Evolutionary conservation across 2,797 vertebrate genomes (phyloP).

Genomic region (Todus mexicanus): DNA sequence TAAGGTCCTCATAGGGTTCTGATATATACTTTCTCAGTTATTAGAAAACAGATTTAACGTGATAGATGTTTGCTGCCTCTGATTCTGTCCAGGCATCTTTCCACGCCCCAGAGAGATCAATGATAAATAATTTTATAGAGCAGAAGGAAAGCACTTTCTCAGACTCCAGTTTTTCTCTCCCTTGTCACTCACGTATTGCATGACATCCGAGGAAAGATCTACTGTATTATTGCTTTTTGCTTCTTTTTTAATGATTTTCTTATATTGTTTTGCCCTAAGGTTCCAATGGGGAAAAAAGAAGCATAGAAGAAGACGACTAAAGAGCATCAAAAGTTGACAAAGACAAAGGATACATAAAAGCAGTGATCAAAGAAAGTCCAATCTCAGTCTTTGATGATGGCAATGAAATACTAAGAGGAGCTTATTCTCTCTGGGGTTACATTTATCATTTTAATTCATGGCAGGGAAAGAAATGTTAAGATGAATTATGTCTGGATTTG

Average conservation of each 20-base stretch:
- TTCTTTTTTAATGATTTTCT: neutral
- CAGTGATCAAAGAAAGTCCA: neutral
- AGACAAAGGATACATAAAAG: neutral
- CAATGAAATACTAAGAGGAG: neutral
- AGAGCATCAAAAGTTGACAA: neutral
- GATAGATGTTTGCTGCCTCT: neutral
- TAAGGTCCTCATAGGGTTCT: neutral
- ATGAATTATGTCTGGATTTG: neutral
- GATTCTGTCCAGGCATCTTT: neutral
- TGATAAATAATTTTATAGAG: neutral
- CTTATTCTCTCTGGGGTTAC: neutral
- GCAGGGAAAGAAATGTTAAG: neutral
- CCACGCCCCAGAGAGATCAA: neutral
- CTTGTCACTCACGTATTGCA: neutral
- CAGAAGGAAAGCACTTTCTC: neutral
- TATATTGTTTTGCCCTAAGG: neutral
- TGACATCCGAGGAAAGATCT: neutral
- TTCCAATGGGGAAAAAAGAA: neutral
- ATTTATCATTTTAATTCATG: neutral
- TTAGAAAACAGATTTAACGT: neutral
- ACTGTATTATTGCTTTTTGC: neutral
- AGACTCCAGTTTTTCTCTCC: neutral
- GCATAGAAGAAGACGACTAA: neutral
- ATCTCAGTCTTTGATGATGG: neutral
- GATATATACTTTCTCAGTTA: neutral